A percentile compares a stretch with the other conserved stretches of the same genome.
phyloP scores from a whole-genome alignment of 2,888 invertebrate genomes.

The Junonia oenone region DNA sequence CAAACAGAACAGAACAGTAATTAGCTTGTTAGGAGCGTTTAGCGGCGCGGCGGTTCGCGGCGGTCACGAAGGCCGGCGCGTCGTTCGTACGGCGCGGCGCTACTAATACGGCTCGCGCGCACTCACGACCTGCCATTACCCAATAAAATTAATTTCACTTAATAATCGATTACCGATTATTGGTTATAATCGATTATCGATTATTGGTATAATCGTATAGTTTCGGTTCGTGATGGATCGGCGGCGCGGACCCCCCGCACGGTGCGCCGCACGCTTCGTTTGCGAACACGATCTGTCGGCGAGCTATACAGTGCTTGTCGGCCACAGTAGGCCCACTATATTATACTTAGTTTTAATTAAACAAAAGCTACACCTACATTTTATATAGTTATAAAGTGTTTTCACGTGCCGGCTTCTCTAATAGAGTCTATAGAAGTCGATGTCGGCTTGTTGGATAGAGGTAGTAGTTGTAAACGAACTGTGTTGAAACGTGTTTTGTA shows the following conservation, averaged over 20 bases:
- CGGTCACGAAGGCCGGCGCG: conserved; percentile 2
- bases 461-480: too few relatives aligned
- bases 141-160: conserved; percentile 78
- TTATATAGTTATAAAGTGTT: not conserved
- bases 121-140: conserved; percentile 69
- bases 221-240: conserved; percentile 68
- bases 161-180: conserved; percentile 41
- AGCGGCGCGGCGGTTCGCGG: not conserved
- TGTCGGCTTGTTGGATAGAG: too few relatives aligned
- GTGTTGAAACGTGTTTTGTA: too few relatives aligned
- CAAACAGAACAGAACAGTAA: conserved; percentile 6
- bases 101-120: conserved; percentile 48
- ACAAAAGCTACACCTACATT: conserved; percentile 3
- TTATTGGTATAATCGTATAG: conserved; percentile 58
- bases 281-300: conserved; percentile 55
- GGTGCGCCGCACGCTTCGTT: conserved; percentile 38
- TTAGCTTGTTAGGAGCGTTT: conserved; percentile 5
- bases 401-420: not conserved
- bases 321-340: conserved; percentile 22
- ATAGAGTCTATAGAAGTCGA: not conserved
- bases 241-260: conserved; percentile 61
- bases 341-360: conserved; percentile 25
- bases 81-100: conserved; percentile 1
- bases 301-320: conserved; percentile 30
- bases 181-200: conserved; percentile 50